These are phyloP conservation scores for Nylanderia fulva DNA, from an alignment of 1,140 invertebrate species.

Conservation along the genomic window DNA sequence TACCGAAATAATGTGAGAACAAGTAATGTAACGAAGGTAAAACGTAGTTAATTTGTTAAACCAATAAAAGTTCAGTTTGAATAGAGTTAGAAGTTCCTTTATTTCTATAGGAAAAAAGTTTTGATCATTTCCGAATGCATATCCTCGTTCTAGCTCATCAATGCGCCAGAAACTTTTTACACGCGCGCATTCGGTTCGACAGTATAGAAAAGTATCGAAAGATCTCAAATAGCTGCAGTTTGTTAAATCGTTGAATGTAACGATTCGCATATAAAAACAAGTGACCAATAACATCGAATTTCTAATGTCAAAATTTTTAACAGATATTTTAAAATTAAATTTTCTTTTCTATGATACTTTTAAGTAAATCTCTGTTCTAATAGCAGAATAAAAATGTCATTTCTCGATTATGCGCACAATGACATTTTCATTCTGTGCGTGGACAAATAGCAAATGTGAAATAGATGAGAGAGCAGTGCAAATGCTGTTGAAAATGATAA, in stretches of 20 bases:
- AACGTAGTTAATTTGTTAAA: not conserved
- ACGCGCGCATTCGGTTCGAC: not conserved
- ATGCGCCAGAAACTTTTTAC: not conserved
- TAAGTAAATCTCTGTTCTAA: no score
- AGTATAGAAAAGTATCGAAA: not conserved
- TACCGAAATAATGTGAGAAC: not conserved
- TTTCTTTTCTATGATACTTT: no score
- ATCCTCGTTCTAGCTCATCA: not conserved
- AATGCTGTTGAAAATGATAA: not conserved
- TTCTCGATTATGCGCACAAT: no score
- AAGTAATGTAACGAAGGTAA: not conserved
- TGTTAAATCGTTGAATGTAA: slow-evolving; percentile 37
- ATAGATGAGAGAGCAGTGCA: not conserved
- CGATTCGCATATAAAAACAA: not conserved
- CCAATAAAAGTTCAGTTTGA: not conserved
- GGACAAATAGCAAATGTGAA: no score
- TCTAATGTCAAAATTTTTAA: no score
- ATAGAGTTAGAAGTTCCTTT: slow-evolving; percentile 2
- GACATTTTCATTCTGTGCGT: no score
- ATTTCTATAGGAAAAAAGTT: slow-evolving; percentile 20
- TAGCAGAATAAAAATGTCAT: no score
- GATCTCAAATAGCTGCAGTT: slow-evolving; percentile 16
- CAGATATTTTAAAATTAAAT: no score
- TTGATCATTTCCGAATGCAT: not conserved
- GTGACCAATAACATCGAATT: no score